Evolutionary conservation across 2,888 invertebrate species (phyloP).

Genomic region (Lithodes maja): DNA sequence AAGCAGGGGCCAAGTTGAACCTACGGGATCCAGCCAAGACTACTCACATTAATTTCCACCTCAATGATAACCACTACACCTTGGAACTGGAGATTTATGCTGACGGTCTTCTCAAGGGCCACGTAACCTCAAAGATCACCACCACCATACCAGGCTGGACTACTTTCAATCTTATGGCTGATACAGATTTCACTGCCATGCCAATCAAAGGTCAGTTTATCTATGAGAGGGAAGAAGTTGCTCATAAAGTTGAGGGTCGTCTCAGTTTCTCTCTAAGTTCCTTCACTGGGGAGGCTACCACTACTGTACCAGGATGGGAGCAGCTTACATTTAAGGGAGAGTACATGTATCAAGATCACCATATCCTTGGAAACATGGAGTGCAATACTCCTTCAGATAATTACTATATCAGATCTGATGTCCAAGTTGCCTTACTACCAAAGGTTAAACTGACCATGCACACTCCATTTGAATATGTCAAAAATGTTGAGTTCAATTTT

Average conservation of each 20-base stretch:
- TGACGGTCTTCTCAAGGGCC: constrained; percentile 31
- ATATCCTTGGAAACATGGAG: neutral
- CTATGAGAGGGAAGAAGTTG: constrained; percentile 39
- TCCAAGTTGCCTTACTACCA: neutral
- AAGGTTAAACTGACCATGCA: neutral
- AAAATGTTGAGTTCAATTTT: neutral
- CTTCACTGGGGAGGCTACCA: constrained; percentile 35
- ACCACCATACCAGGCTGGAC: constrained; percentile 52
- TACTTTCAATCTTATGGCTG: constrained; percentile 8
- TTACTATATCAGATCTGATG: constrained; percentile 3
- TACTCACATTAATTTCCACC: constrained; percentile 1
- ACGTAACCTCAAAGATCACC: constrained; percentile 11
- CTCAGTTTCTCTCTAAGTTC: neutral
- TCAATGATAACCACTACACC: constrained; percentile 36
- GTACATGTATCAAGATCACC: constrained; percentile 16
- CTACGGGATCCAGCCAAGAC: constrained; percentile 30
- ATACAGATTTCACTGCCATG: constrained; percentile 29
- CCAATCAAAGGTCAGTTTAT: constrained; percentile 28
- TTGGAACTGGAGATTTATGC: constrained; percentile 47
- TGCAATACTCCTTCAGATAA: neutral
- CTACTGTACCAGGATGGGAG: constrained; percentile 57
- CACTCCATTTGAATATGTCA: neutral
- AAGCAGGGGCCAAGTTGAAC: constrained; percentile 55
- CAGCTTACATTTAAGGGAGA: constrained; percentile 32
- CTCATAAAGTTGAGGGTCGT: constrained; percentile 12